Conservation (phyloP, 1,140 invertebrate species). For the Macrobrachium nipponense region DNA sequence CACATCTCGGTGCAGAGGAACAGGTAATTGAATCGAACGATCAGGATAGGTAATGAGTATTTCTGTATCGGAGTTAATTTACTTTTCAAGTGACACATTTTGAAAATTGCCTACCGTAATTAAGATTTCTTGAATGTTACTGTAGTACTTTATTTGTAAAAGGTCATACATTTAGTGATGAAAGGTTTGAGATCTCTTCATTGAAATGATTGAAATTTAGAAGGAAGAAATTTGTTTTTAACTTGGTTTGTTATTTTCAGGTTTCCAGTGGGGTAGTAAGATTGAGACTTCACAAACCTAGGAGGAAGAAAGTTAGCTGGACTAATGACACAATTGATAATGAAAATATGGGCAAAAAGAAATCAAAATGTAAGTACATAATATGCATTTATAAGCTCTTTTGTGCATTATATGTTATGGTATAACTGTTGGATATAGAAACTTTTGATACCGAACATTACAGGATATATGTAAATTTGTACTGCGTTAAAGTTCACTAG, state of each 20-base stretch:
- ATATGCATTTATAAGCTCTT: background rate
- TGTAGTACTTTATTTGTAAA: background rate
- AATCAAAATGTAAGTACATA: conserved; percentile 72
- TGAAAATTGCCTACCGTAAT: too few species aligned
- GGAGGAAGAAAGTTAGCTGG: conserved; percentile 71
- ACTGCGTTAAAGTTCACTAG: too few species aligned
- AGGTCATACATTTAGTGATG: too few species aligned
- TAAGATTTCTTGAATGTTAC: too few species aligned
- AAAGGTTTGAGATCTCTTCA: background rate
- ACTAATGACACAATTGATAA: conserved; percentile 72
- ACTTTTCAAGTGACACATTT: too few species aligned
- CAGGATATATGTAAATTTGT: too few species aligned
- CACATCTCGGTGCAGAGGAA: too few species aligned
- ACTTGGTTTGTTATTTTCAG: conserved; percentile 12
- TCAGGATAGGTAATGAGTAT: too few species aligned
- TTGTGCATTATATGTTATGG: background rate
- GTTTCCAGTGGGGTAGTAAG: conserved; percentile 52
- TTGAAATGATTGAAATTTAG: background rate
- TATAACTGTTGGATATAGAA: background rate
- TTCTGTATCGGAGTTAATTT: too few species aligned
- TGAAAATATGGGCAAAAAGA: conserved; percentile 73
- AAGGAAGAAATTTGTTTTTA: background rate
- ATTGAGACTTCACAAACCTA: conserved; percentile 45
- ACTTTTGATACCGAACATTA: background rate
- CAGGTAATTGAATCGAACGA: too few species aligned